Evolutionary conservation across 2,797 vertebrate species (phyloP).

Genomic region (Galagoides demidoff): DNA sequence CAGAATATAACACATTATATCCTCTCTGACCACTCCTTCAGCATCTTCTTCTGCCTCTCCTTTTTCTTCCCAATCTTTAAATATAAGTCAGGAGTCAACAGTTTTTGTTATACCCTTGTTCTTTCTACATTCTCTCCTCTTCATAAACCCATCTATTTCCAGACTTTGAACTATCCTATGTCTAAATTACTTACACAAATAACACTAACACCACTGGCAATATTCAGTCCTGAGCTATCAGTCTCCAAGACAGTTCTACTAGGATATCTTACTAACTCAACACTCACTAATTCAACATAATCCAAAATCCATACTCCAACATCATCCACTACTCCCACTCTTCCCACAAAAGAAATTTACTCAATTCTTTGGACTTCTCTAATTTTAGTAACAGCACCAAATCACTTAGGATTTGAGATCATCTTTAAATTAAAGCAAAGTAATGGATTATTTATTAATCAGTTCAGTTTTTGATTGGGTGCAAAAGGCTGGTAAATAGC

Average conservation of each 20-base stretch:
- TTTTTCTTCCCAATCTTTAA: constrained; percentile 2
- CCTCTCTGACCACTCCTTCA: background rate
- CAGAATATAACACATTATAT: background rate
- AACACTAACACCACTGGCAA: background rate
- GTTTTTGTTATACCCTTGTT: background rate
- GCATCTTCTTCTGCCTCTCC: background rate
- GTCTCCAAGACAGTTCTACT: constrained; percentile 12
- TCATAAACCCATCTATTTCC: constrained; percentile 11
- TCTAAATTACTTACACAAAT: constrained; percentile 13
- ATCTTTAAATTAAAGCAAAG: constrained; percentile 43
- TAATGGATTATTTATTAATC: background rate
- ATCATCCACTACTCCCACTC: constrained; percentile 29
- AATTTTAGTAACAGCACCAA: background rate
- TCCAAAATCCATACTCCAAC: constrained; percentile 35
- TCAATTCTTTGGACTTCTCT: constrained; percentile 27
- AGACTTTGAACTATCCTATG: background rate
- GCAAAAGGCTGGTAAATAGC: background rate
- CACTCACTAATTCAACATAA: background rate
- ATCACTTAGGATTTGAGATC: constrained; percentile 20
- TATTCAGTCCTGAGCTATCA: background rate
- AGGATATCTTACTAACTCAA: constrained; percentile 1
- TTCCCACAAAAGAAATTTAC: constrained; percentile 2
- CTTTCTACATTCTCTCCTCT: background rate
- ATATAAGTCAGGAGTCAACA: background rate
- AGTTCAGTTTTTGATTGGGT: background rate